phyloP scores from a whole-genome alignment of 2,888 invertebrate genomes.

The Athripsodes cinereus region DNA sequence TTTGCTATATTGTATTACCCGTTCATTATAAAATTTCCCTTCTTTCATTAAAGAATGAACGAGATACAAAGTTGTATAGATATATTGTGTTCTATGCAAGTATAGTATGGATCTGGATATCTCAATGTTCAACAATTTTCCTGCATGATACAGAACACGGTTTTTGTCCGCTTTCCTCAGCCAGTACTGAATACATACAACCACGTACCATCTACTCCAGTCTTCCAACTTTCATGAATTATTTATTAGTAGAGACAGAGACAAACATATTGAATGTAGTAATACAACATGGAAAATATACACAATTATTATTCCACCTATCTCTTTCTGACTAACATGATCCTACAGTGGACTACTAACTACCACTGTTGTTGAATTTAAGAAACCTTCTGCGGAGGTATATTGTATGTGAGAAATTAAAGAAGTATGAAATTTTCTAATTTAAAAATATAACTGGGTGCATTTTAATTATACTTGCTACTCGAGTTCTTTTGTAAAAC shows the following conservation, averaged over 20 bases:
- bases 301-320: constrained; percentile 1
- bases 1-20: too few relatives aligned
- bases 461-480: too few relatives aligned
- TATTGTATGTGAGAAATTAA: too few relatives aligned
- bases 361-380: too few relatives aligned
- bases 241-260: constrained; percentile 19
- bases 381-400: neutral
- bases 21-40: neutral
- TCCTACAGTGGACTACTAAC: too few relatives aligned
- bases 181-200: constrained; percentile 21
- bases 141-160: constrained; percentile 3
- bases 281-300: neutral
- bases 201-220: constrained; percentile 15
- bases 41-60: neutral
- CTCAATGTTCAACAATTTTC: constrained; percentile 2
- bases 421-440: too few relatives aligned
- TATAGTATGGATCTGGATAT: neutral
- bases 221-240: constrained; percentile 20
- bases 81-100: neutral
- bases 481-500: too few relatives aligned
- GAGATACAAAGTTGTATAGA: neutral
- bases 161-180: constrained; percentile 14
- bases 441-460: too few relatives aligned
- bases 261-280: constrained; percentile 5
- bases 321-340: constrained; percentile 1